Evolutionary conservation across 30 jellyfish, hydroid and myxozoan species (phyloP).

Genomic region (Aurelia sp.): DNA sequence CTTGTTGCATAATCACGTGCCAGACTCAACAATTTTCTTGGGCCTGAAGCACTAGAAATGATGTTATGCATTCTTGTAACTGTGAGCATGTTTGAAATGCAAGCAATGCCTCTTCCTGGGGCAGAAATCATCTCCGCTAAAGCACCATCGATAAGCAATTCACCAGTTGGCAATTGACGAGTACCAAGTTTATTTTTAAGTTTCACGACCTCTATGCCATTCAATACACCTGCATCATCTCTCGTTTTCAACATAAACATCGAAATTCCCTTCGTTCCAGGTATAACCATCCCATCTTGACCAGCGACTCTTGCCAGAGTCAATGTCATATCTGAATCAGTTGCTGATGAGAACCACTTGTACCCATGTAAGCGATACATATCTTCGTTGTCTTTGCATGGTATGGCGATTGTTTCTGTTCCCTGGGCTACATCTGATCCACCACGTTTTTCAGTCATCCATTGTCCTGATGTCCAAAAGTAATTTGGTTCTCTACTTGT

Average conservation of each 20-base stretch:
- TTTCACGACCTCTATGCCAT: conserved; percentile 81
- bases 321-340: conserved; percentile 86
- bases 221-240: conserved; percentile 52
- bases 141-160: conserved; percentile 79
- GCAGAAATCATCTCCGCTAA: conserved; percentile 66
- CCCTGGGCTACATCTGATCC: conserved; percentile 92
- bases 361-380: conserved; percentile 65
- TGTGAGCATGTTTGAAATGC: conserved; percentile 87
- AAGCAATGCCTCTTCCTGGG: conserved; percentile 84
- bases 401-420: conserved; percentile 83
- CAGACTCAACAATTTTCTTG: conserved; percentile 64
- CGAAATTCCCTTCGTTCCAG: conserved; percentile 76
- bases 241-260: conserved; percentile 83
- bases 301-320: conserved; percentile 77
- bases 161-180: conserved; percentile 93
- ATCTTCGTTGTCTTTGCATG: conserved; percentile 12
- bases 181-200: conserved; percentile 91
- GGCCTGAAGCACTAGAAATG: conserved; percentile 72
- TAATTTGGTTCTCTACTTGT: conserved; percentile 68
- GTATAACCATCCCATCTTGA: conserved; percentile 36
- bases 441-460: conserved; percentile 97
- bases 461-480: conserved; percentile 97
- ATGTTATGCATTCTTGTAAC: conserved; percentile 84
- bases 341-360: conserved; percentile 95
- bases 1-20: conserved; percentile 81